phyloP scores from a whole-genome alignment of 2,888 invertebrate genomes.

The Parnassius smintheus region DNA sequence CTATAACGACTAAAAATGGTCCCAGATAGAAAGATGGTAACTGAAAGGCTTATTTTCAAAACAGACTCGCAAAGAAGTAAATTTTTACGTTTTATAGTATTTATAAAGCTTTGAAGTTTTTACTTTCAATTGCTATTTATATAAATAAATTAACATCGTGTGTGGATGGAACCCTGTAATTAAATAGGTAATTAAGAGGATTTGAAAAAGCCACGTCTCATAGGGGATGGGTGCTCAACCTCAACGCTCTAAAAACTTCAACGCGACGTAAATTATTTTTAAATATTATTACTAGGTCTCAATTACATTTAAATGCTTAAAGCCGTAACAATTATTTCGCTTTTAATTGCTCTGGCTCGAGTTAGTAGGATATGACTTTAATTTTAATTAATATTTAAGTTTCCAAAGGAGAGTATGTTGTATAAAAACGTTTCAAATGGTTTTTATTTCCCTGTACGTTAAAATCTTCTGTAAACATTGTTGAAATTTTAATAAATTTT shows the following conservation, averaged over 20 bases:
- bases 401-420: slow-evolving; percentile 38
- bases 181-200: slow-evolving; percentile 29
- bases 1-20: too few relatives aligned
- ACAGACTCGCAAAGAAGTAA: too few relatives aligned
- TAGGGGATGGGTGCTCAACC: slow-evolving; percentile 7
- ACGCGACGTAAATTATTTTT: slow-evolving; percentile 30
- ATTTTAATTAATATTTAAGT: slow-evolving; percentile 64
- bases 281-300: slow-evolving; percentile 40
- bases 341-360: slow-evolving; percentile 53
- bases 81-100: too few relatives aligned
- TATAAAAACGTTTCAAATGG: slow-evolving; percentile 31
- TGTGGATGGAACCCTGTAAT: slow-evolving; percentile 16
- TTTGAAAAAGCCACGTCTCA: slow-evolving; percentile 22
- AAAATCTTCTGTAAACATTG: too few relatives aligned
- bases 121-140: too few relatives aligned
- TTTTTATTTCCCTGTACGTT: neutral
- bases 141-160: neutral
- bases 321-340: slow-evolving; percentile 55
- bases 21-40: too few relatives aligned
- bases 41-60: too few relatives aligned
- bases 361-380: slow-evolving; percentile 49
- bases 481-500: too few relatives aligned
- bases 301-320: slow-evolving; percentile 51
- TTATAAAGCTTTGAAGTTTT: too few relatives aligned
- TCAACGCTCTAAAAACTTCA: slow-evolving; percentile 22